phyloP scores from a whole-genome alignment of 2,888 invertebrate genomes.

The Fragum fragum region DNA sequence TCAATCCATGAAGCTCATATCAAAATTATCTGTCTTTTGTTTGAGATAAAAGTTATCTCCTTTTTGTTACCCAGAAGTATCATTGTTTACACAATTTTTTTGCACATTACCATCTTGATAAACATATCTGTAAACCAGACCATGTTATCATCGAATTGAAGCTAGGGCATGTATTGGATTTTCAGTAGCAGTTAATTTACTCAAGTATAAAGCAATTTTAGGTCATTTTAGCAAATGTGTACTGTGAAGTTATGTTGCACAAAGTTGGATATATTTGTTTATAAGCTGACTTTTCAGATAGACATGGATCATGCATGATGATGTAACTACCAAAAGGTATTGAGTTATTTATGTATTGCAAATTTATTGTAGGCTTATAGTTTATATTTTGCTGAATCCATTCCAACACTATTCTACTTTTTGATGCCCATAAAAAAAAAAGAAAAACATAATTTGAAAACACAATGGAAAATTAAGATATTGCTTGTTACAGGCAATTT shows the following conservation, averaged over 20 bases:
- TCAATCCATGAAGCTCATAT: too few species aligned
- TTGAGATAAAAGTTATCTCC: too few species aligned
- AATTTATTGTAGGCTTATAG: too few species aligned
- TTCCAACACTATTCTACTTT: too few species aligned
- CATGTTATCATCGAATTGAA: conserved; percentile 5
- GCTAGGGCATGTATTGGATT: conserved; percentile 23
- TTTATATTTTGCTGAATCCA: too few species aligned
- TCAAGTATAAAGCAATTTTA: conserved; percentile 2
- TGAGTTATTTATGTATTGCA: too few species aligned
- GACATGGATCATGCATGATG: conserved; percentile 30
- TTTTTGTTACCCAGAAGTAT: neutral
- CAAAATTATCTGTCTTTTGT: too few species aligned
- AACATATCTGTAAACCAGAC: conserved; percentile 20
- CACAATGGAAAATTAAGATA: too few species aligned
- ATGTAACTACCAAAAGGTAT: conserved; percentile 13
- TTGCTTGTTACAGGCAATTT: too few species aligned
- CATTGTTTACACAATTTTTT: neutral
- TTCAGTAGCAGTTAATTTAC: conserved; percentile 19
- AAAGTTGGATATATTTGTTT: conserved; percentile 1
- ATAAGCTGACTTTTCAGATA: conserved; percentile 9
- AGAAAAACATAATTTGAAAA: too few species aligned
- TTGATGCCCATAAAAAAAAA: too few species aligned
- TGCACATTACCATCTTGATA: neutral
- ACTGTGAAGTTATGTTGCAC: neutral
- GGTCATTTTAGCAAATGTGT: neutral